phyloP scores from a whole-genome alignment of 2,113 vertebrate genomes.

The Emydura subglobosa region DNA sequence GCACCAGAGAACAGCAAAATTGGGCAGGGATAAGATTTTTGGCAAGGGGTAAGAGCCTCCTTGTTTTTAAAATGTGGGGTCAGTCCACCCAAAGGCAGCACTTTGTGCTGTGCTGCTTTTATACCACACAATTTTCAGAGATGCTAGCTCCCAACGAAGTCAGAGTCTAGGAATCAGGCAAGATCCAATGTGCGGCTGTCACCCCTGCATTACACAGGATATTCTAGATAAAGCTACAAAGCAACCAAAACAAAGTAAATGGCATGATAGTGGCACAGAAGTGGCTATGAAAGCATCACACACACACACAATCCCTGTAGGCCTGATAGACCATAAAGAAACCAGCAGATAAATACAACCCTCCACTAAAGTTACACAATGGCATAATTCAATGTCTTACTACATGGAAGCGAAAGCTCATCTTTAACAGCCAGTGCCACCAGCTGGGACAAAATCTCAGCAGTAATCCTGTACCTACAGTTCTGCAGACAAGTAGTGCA shows the following conservation, averaged over 20 bases:
- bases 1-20: background rate
- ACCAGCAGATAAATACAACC: background rate
- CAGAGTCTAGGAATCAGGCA: background rate
- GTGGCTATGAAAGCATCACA: slow-evolving; percentile 3
- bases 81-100: background rate
- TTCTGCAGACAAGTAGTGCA: slow-evolving; percentile 2
- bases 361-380: slow-evolving; percentile 6
- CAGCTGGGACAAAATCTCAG: slow-evolving; percentile 46
- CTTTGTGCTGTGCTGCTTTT: background rate
- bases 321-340: slow-evolving; percentile 20
- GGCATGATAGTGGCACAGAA: background rate
- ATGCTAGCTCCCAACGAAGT: background rate
- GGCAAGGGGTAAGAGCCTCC: background rate
- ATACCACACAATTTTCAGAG: background rate
- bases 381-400: background rate
- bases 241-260: background rate
- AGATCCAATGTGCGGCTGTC: background rate
- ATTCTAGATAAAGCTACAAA: background rate
- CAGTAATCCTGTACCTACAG: background rate
- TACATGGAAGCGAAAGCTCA: background rate
- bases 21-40: background rate
- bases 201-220: background rate
- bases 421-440: slow-evolving; percentile 17
- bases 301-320: fast-evolving
- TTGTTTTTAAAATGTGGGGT: background rate